These are phyloP conservation scores for Drosophila leonis DNA, from an alignment of 2,888 invertebrate genomes.

Conservation along the genomic window DNA sequence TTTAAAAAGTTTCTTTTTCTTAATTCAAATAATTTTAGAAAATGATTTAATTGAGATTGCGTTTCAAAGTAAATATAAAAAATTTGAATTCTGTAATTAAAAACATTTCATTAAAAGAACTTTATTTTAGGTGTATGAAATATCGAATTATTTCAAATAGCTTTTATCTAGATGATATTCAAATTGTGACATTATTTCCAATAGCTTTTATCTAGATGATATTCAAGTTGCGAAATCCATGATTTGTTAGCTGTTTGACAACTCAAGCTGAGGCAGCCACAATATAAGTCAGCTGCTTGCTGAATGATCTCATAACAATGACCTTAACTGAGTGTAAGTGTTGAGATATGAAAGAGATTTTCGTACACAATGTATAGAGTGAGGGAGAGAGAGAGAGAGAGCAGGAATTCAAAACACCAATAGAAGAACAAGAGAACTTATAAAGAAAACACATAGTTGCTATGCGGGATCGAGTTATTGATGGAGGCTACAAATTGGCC, in stretches of 20 bases:
- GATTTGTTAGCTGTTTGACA: not conserved
- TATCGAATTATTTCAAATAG: too few species aligned
- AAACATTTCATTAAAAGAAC: too few species aligned
- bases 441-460: conserved; percentile 8
- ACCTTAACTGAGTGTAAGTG: not conserved
- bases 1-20: too few species aligned
- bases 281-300: conserved; percentile 1
- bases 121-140: too few species aligned
- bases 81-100: too few species aligned
- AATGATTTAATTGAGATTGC: too few species aligned
- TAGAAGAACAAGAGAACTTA: conserved; percentile 19
- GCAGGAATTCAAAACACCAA: conserved; percentile 15
- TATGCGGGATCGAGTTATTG: not conserved
- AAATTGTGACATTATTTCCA: too few species aligned
- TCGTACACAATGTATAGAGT: not conserved
- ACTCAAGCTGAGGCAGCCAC: not conserved
- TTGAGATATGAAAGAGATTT: not conserved
- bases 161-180: not conserved
- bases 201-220: not conserved
- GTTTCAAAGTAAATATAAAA: too few species aligned
- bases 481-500: conserved; percentile 10
- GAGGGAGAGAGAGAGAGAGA: conserved; percentile 3
- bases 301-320: not conserved
- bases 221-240: not conserved
- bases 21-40: too few species aligned